Conservation (phyloP, 2,113 vertebrate genomes). For the Calcarius ornatus region DNA sequence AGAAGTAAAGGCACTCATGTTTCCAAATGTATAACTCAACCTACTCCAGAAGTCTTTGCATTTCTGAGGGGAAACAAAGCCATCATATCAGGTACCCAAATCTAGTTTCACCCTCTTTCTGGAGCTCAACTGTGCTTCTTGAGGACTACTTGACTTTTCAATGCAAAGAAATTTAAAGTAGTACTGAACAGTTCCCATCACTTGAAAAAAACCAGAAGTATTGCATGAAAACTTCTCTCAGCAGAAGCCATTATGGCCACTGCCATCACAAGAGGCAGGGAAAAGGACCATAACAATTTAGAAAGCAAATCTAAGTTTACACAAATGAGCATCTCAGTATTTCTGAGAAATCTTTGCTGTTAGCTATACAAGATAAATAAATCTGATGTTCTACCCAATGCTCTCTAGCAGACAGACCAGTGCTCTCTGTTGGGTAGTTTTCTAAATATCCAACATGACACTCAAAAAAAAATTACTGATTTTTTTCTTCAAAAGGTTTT, state of each 20-base stretch:
- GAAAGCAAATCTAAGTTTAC: slow-evolving; percentile 20
- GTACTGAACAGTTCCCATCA: slow-evolving; percentile 34
- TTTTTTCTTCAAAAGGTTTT: slow-evolving; percentile 47
- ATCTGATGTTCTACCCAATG: neutral
- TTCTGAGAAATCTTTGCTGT: slow-evolving; percentile 9
- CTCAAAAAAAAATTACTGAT: slow-evolving; percentile 6
- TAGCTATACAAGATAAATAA: slow-evolving; percentile 19
- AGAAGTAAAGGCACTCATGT: slow-evolving; percentile 76
- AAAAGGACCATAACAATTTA: neutral
- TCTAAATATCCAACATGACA: slow-evolving; percentile 41
- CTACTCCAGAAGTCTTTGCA: neutral
- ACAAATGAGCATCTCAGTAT: neutral
- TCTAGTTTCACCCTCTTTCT: slow-evolving; percentile 59
- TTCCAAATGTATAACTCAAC: slow-evolving; percentile 59
- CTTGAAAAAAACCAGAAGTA: neutral
- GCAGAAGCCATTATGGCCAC: slow-evolving; percentile 18
- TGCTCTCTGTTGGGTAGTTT: neutral
- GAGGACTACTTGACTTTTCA: slow-evolving; percentile 52
- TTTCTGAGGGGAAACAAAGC: slow-evolving; percentile 45
- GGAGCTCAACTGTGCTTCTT: slow-evolving; percentile 59
- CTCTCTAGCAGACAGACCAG: neutral
- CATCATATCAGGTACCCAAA: neutral
- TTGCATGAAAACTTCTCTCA: slow-evolving; percentile 33
- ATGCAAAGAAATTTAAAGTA: slow-evolving; percentile 40
- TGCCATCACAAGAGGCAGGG: neutral